A percentile compares a stretch with the other conserved stretches of the same genome.
These are phyloP conservation scores for Galbula dea DNA, from an alignment of 2,113 vertebrate genomes.

Conservation along the genomic window DNA sequence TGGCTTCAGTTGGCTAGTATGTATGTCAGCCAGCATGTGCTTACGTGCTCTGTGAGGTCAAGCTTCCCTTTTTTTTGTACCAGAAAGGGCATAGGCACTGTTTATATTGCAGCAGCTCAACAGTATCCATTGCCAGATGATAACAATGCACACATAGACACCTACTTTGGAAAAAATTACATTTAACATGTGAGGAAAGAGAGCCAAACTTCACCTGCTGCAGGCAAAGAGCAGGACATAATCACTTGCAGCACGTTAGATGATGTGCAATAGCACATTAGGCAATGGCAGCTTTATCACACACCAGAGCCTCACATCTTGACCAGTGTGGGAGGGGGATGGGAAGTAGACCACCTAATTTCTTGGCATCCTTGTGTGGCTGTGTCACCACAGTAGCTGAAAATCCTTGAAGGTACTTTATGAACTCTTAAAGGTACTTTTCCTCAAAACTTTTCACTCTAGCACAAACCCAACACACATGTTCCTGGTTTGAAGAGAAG, in stretches of 20 bases:
- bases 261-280: neutral
- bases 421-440: slow-evolving; percentile 18
- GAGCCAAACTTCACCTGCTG: neutral
- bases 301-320: neutral
- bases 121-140: neutral
- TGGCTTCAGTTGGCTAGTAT: neutral
- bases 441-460: neutral
- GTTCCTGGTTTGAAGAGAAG: neutral
- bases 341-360: neutral
- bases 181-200: neutral
- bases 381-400: neutral
- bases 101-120: neutral
- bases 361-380: neutral
- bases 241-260: neutral
- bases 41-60: neutral
- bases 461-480: neutral
- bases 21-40: neutral
- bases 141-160: neutral
- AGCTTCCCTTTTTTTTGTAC: neutral
- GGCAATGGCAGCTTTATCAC: neutral
- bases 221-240: neutral
- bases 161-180: neutral
- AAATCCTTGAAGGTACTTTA: slow-evolving; percentile 21
- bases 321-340: neutral
- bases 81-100: neutral